Percentiles rank a stretch among this genome's conserved stretches.
Conservation (phyloP, 2,888 invertebrate genomes). For the Fabriciana adippe region DNA sequence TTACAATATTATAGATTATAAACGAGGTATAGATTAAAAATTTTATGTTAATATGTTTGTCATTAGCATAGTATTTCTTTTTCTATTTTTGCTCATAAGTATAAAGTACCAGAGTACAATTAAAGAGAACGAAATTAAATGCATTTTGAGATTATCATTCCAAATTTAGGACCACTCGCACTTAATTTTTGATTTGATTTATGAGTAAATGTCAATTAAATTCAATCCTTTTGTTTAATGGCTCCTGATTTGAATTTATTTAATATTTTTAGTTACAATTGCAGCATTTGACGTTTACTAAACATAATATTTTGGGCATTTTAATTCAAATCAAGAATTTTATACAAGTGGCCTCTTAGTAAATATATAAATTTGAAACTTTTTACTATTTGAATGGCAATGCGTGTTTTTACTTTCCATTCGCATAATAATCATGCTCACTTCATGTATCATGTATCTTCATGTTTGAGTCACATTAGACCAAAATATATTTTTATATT, state of each 20-base stretch:
- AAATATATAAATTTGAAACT: background rate
- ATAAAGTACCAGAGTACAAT: no score
- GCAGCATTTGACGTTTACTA: no score
- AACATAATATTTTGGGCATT: no score
- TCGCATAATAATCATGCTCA: slow-evolving; percentile 31
- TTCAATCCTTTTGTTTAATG: background rate
- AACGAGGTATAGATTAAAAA: slow-evolving; percentile 9
- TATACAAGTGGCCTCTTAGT: no score
- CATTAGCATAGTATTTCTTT: slow-evolving; percentile 6
- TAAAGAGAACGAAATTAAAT: background rate
- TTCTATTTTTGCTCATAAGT: slow-evolving; percentile 2
- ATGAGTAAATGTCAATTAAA: no score
- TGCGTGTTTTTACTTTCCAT: slow-evolving; percentile 31
- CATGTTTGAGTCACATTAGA: slow-evolving; percentile 46
- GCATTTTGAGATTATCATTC: slow-evolving; percentile 24
- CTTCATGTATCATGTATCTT: slow-evolving; percentile 21
- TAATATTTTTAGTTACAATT: no score
- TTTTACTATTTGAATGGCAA: slow-evolving; percentile 30
- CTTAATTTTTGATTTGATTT: no score
- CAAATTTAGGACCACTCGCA: background rate
- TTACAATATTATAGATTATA: slow-evolving; percentile 9
- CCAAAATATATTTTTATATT: slow-evolving; percentile 46
- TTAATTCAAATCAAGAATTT: no score
- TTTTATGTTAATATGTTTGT: background rate
- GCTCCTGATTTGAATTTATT: no score